Evolutionary conservation across 1,140 invertebrate species (phyloP).

Genomic region (Amphibalanus amphitrite): DNA sequence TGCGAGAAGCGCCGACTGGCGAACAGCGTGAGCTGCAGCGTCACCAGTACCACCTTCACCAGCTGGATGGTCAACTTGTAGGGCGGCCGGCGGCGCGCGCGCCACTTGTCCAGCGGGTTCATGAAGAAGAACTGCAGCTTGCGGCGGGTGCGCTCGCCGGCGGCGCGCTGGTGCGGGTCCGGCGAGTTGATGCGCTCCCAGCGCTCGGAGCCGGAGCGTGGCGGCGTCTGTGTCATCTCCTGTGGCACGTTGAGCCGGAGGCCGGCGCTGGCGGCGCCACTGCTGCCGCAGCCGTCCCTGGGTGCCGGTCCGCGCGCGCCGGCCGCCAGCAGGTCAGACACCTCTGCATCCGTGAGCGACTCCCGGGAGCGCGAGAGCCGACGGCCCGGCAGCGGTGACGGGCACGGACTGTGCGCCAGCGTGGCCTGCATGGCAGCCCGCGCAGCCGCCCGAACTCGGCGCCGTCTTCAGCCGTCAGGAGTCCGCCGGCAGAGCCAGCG

Average conservation of each 20-base stretch:
- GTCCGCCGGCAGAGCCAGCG: too few species aligned
- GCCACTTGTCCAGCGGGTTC: constrained; percentile 97
- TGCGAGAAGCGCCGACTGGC: constrained; percentile 84
- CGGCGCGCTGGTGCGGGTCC: neutral
- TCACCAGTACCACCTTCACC: constrained; percentile 88
- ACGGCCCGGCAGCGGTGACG: too few species aligned
- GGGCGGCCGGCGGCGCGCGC: constrained; percentile 73
- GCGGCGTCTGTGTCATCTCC: too few species aligned
- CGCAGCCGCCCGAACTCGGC: too few species aligned
- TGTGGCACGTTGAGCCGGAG: neutral
- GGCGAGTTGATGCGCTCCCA: neutral
- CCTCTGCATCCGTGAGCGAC: too few species aligned
- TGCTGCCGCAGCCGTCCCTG: too few species aligned
- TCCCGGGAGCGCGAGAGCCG: too few species aligned
- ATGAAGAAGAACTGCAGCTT: constrained; percentile 71
- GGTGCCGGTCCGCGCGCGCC: too few species aligned
- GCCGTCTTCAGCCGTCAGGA: too few species aligned
- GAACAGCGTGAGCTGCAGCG: constrained; percentile 72
- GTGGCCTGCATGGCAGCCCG: too few species aligned
- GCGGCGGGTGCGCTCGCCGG: neutral
- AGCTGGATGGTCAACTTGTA: constrained; percentile 92
- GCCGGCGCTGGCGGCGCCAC: neutral
- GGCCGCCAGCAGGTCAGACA: too few species aligned
- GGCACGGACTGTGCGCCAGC: too few species aligned
- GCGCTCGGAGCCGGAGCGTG: neutral